phyloP scores from a whole-genome alignment of 2,888 invertebrate species.

The Mimachlamys varia region DNA sequence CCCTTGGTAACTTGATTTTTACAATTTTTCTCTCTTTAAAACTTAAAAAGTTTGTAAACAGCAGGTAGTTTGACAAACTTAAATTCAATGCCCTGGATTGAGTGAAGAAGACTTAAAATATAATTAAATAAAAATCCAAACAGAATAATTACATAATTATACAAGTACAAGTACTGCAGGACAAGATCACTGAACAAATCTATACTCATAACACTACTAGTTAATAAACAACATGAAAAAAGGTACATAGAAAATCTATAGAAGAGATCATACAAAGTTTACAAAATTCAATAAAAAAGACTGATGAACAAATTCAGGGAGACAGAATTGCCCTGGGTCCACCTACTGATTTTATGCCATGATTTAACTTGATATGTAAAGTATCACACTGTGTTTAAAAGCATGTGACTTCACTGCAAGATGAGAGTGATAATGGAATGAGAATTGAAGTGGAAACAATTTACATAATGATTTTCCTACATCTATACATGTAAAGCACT shows the following conservation, averaged over 20 bases:
- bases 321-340: neutral
- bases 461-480: no score
- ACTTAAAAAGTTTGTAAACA: no score
- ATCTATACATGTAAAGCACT: no score
- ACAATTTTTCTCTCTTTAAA: no score
- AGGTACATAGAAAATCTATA: neutral
- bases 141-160: neutral
- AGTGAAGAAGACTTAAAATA: no score
- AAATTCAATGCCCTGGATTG: no score
- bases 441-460: neutral
- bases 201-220: no score
- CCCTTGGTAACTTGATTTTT: no score
- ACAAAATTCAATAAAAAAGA: neutral
- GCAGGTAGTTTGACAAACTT: no score
- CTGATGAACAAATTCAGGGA: neutral
- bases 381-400: neutral
- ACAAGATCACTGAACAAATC: neutral
- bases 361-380: neutral
- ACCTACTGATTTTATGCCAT: neutral
- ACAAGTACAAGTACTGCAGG: neutral
- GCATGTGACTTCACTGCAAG: neutral
- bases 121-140: no score
- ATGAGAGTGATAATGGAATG: slow-evolving; percentile 7
- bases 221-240: neutral
- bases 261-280: neutral